Percentiles rank a stretch among this genome's conserved stretches.
These are phyloP conservation scores for Hylyphantes graminicola DNA, from an alignment of 1,140 invertebrate genomes.

Conservation along the genomic window DNA sequence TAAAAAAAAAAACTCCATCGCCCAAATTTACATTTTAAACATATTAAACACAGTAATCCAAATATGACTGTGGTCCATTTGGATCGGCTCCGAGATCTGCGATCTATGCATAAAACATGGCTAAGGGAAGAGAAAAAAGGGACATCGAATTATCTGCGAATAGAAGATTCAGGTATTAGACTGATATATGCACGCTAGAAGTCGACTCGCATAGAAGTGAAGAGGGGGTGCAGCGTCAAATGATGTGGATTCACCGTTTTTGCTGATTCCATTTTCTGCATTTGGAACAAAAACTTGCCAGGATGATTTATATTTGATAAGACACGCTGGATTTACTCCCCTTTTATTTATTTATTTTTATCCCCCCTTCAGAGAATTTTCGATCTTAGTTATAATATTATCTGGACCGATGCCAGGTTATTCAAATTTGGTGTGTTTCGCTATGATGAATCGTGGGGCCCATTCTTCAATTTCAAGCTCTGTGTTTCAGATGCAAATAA, in stretches of 20 bases:
- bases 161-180: conserved; percentile 60
- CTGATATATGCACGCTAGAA: conserved; percentile 58
- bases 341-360: conserved; percentile 44
- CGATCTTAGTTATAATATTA: conserved; percentile 61
- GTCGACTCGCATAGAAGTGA: not conserved
- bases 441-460: conserved; percentile 53
- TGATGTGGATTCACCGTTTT: conserved; percentile 57
- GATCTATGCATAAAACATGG: conserved; percentile 58
- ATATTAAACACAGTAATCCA: conserved; percentile 61
- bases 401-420: conserved; percentile 58
- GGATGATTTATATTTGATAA: conserved; percentile 62
- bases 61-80: conserved; percentile 60
- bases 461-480: conserved; percentile 59
- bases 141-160: conserved; percentile 55
- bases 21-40: conserved; percentile 60
- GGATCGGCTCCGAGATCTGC: conserved; percentile 10
- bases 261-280: conserved; percentile 59
- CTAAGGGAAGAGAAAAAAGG: conserved; percentile 41
- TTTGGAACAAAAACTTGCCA: conserved; percentile 60
- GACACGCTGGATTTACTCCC: conserved; percentile 58
- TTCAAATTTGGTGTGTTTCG: conserved; percentile 59
- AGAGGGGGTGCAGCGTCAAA: conserved; percentile 41
- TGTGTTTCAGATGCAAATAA: conserved; percentile 60
- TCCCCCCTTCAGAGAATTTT: conserved; percentile 23
- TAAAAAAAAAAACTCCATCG: conserved; percentile 47